Base-by-base conservation (phyloP, 92 coral and sea anemone genomes). In the Porites divaricata region DNA sequence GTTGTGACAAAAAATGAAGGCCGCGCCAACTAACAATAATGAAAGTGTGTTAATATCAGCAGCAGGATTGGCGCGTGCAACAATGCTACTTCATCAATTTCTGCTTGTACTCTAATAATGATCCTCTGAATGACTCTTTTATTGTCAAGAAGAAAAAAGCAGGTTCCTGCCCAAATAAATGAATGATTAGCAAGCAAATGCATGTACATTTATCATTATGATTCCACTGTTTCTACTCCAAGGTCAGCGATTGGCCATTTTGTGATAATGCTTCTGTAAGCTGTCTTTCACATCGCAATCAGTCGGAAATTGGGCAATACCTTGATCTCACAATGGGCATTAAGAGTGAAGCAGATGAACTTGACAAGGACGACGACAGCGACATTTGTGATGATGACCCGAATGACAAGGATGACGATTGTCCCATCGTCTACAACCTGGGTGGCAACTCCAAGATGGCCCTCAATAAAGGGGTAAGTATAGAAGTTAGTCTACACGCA, bases 221-320 rank as follows among this genome's bases (percentile, higher is more conserved):
- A 0, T 63, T 48, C 63, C 1, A 23, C 7, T 63, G 68, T 63
- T n/a, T 50, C 35, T 14, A 1, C 21, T 11, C 61, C 4, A n/a
- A 87, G 90, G 51, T 87, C 16, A 72, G 72, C 24, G 64, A 74
- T 62, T 87, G 90, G 90, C 25, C 63, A 16, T 87, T 79, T 48
- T 87, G 90, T 21, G 74, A 28, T n/a, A 26, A 6, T 6, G 79
- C 15, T 20, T 9, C 35, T 8, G 83, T 66, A 8, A 67, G 24
- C 25, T 79, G 83, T 48, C 54, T 20, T 20, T 66, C 61, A 21
- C 25, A 77, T 0, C 14, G 1, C 56, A 61, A n/a, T 2, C 63
- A 62, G 41, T 50, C 25, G 6, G 86, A 74, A 63, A 72, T 24
- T 53, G 90, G 90, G 0, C 51, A 80, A 19, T 63, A 20, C 54